Conservation (phyloP, 2,888 invertebrate species). For the Hesperia comma region DNA sequence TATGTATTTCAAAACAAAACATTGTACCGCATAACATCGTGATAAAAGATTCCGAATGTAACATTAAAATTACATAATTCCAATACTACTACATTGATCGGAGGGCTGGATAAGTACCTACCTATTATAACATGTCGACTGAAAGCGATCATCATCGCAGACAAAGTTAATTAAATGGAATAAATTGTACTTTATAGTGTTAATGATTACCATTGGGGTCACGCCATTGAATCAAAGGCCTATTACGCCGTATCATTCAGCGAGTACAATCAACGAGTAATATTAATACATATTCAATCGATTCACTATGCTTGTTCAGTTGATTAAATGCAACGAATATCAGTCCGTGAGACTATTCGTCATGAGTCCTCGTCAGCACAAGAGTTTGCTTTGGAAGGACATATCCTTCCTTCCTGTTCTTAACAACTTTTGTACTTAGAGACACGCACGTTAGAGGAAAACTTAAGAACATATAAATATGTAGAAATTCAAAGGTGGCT, state of each 20-base stretch:
- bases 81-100: too few species aligned
- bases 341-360: not conserved
- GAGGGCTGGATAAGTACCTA: too few species aligned
- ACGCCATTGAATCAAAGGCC: conserved; percentile 14
- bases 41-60: too few species aligned
- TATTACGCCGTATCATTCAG: conserved; percentile 17
- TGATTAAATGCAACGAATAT: not conserved
- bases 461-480: too few species aligned
- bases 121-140: not conserved
- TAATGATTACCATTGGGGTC: conserved; percentile 3
- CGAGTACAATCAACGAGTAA: not conserved
- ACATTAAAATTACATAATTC: too few species aligned
- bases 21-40: too few species aligned
- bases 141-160: not conserved
- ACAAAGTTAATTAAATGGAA: conserved; percentile 14
- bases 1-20: too few species aligned
- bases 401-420: too few species aligned
- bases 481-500: too few species aligned
- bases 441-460: too few species aligned
- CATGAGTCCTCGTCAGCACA: not conserved
- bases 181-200: conserved; percentile 5
- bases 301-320: not conserved
- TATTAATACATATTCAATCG: not conserved
- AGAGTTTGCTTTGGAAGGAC: not conserved
- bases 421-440: too few species aligned